A percentile compares a stretch with the other conserved stretches of the same genome.
Evolutionary conservation across 2,888 invertebrate species (phyloP).

Genomic region (Cheilosia variabilis): DNA sequence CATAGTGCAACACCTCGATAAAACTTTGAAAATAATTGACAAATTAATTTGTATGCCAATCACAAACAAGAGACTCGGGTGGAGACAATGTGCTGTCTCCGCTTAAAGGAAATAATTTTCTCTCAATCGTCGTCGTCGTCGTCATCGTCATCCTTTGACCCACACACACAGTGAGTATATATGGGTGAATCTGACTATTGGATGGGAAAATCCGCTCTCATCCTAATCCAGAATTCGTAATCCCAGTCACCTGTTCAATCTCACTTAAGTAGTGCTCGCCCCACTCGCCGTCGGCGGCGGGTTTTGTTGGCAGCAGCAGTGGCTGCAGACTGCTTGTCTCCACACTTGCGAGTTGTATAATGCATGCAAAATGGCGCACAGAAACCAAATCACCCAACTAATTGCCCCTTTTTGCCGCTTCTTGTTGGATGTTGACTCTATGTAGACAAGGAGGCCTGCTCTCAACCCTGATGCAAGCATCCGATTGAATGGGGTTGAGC

Average conservation of each 20-base stretch:
- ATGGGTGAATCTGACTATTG: neutral
- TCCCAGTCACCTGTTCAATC: conserved; percentile 75
- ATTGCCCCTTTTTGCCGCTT: conserved; percentile 67
- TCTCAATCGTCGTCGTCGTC: conserved; percentile 51
- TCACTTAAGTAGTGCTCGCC: conserved; percentile 70
- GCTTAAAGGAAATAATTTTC: conserved; percentile 68
- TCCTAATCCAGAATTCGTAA: conserved; percentile 61
- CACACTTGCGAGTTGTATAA: conserved; percentile 50
- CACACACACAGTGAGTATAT: conserved; percentile 21
- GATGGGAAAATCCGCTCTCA: conserved; percentile 28
- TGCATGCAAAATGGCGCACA: conserved; percentile 73
- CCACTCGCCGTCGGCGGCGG: conserved; percentile 21
- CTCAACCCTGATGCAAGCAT: conserved; percentile 59
- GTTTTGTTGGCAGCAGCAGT: conserved; percentile 52
- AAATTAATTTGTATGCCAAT: conserved; percentile 76
- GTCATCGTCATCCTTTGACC: conserved; percentile 42
- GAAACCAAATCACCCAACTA: conserved; percentile 75
- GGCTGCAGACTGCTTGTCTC: conserved; percentile 71
- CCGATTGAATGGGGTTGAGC: conserved; percentile 61
- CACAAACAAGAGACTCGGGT: conserved; percentile 66
- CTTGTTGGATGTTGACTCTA: conserved; percentile 61
- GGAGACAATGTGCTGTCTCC: conserved; percentile 70
- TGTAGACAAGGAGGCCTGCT: conserved; percentile 43
- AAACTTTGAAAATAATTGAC: conserved; percentile 75
- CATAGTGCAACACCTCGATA: conserved; percentile 75